Conservation (phyloP, 2,113 vertebrate genomes). For the Catagonus wagneri region DNA sequence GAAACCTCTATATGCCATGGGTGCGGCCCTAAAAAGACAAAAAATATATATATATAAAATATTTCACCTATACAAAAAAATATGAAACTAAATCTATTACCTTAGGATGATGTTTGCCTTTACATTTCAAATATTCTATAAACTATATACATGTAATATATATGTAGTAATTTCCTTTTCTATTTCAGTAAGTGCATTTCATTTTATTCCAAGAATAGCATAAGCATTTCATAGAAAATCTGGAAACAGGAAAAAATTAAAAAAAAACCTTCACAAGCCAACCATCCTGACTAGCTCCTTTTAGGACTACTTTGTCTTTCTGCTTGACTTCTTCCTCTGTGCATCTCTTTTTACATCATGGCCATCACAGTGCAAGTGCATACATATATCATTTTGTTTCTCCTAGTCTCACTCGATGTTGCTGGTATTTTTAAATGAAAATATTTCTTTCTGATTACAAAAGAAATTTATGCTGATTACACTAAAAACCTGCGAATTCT, state of each 20-base stretch:
- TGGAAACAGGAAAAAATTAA: neutral
- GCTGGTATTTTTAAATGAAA: slow-evolving; percentile 37
- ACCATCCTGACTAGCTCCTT: neutral
- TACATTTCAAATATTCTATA: slow-evolving; percentile 29
- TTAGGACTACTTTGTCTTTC: neutral
- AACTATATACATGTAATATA: neutral
- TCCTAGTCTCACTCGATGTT: slow-evolving; percentile 22
- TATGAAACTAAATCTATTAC: neutral
- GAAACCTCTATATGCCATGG: too few species aligned
- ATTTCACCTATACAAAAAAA: slow-evolving; percentile 29
- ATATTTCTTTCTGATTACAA: slow-evolving; percentile 21
- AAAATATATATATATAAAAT: too few species aligned
- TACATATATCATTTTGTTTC: slow-evolving; percentile 26
- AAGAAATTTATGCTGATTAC: neutral
- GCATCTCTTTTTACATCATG: neutral
- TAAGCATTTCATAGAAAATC: slow-evolving; percentile 41
- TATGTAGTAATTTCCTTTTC: too few species aligned
- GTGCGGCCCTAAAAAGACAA: too few species aligned
- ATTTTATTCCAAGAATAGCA: slow-evolving; percentile 29
- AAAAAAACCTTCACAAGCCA: neutral
- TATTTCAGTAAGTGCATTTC: neutral
- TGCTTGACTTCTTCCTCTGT: neutral
- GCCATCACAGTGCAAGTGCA: neutral
- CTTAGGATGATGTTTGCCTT: slow-evolving; percentile 20
- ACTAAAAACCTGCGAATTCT: neutral